These are phyloP conservation scores for Lacerta agilis DNA, from an alignment of 2,797 vertebrate genomes.

Conservation along the genomic window DNA sequence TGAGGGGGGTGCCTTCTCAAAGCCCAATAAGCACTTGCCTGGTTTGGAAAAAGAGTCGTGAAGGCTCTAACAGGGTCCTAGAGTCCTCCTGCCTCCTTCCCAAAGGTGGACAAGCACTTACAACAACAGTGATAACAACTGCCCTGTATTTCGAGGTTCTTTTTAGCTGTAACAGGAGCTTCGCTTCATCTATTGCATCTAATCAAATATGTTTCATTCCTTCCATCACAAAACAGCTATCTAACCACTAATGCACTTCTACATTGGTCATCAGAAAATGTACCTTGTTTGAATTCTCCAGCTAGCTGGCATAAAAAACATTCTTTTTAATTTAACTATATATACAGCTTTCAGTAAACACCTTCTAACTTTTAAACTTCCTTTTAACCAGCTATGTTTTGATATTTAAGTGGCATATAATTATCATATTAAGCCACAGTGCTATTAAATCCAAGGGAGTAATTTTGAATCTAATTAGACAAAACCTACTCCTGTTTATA, in stretches of 20 bases:
- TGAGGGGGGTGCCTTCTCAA: too few species aligned
- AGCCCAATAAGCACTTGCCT: too few species aligned
- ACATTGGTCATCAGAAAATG: background rate
- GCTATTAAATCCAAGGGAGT: constrained; percentile 46
- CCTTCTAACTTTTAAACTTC: constrained; percentile 39
- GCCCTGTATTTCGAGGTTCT: background rate
- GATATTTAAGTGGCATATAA: constrained; percentile 51
- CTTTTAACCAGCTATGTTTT: constrained; percentile 32
- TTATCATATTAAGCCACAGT: constrained; percentile 52
- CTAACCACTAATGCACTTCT: background rate
- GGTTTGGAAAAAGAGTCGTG: too few species aligned
- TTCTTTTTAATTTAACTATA: constrained; percentile 23
- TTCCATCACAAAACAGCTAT: too few species aligned
- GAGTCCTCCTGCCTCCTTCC: too few species aligned
- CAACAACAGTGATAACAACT: background rate
- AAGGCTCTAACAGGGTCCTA: too few species aligned
- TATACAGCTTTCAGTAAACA: constrained; percentile 22
- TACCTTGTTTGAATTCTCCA: background rate
- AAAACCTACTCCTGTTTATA: constrained; percentile 9
- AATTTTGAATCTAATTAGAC: constrained; percentile 6
- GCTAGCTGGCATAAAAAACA: background rate
- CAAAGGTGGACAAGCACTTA: too few species aligned
- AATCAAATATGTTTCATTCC: background rate
- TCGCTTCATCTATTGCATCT: background rate
- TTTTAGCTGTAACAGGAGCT: background rate